These are phyloP conservation scores for Phylloscopus trochiloides DNA, from an alignment of 2,113 vertebrate genomes.

Conservation along the genomic window DNA sequence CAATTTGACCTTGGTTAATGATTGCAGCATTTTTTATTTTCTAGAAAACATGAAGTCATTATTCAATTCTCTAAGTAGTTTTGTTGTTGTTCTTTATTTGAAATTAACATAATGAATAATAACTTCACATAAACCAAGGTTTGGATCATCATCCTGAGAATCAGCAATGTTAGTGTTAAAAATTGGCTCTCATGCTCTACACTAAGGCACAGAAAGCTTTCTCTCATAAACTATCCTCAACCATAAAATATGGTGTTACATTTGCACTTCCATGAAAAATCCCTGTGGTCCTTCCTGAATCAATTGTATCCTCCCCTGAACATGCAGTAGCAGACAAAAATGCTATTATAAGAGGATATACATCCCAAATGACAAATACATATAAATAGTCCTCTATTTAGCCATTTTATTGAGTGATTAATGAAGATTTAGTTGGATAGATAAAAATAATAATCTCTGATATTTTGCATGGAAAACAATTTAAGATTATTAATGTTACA, in stretches of 20 bases:
- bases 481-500: not conserved
- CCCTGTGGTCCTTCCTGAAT: slow-evolving; percentile 32
- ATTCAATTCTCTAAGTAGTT: slow-evolving; percentile 5
- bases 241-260: slow-evolving; percentile 16
- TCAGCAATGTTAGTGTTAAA: not conserved
- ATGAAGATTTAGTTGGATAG: not conserved
- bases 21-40: slow-evolving; percentile 5
- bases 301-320: slow-evolving; percentile 22
- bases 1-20: slow-evolving; percentile 2
- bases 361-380: slow-evolving; percentile 2
- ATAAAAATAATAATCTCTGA: slow-evolving; percentile 7
- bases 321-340: not conserved
- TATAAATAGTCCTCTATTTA: slow-evolving; percentile 18
- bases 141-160: not conserved
- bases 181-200: not conserved
- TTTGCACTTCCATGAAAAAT: slow-evolving; percentile 53
- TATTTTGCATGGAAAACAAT: not conserved
- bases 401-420: not conserved
- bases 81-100: not conserved
- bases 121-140: not conserved
- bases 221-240: slow-evolving; percentile 19
- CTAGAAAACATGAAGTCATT: not conserved
- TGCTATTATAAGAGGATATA: not conserved
- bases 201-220: not conserved
- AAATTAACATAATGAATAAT: not conserved